Conservation (phyloP, 2,797 vertebrate genomes). For the Catharus ustulatus region DNA sequence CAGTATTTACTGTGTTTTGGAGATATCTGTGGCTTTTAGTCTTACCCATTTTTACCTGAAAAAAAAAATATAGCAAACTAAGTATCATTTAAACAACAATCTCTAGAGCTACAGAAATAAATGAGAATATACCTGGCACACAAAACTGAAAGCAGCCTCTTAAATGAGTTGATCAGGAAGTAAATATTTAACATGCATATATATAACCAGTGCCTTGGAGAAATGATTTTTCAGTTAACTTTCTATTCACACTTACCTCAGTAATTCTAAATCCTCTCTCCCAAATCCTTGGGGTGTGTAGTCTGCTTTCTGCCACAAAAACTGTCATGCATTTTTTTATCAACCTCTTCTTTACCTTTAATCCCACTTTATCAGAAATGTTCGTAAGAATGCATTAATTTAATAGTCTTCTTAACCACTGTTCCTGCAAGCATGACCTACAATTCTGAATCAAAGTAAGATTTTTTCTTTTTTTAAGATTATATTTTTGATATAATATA, state of each 20-base stretch:
- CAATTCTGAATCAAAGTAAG: not conserved
- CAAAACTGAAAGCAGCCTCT: not conserved
- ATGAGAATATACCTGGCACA: not conserved
- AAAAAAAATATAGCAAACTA: not conserved
- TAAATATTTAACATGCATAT: not conserved
- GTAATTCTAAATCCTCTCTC: not conserved
- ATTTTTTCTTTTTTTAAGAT: not conserved
- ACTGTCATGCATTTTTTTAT: fast-evolving
- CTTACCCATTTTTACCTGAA: not conserved
- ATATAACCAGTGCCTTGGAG: not conserved
- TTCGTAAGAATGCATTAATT: not conserved
- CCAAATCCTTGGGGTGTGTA: not conserved
- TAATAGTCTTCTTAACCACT: not conserved
- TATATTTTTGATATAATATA: not conserved
- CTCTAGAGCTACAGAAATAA: not conserved
- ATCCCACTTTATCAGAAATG: not conserved
- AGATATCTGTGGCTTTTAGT: not conserved
- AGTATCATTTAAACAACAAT: not conserved
- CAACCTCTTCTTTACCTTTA: not conserved
- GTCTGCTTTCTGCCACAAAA: not conserved
- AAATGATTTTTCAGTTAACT: not conserved
- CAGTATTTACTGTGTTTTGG: not conserved
- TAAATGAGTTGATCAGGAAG: not conserved
- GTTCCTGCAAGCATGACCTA: not conserved
- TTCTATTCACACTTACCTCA: not conserved